These are phyloP conservation scores for Beaufortia kweichowensis DNA, from an alignment of 2,113 vertebrate genomes.

Conservation along the genomic window DNA sequence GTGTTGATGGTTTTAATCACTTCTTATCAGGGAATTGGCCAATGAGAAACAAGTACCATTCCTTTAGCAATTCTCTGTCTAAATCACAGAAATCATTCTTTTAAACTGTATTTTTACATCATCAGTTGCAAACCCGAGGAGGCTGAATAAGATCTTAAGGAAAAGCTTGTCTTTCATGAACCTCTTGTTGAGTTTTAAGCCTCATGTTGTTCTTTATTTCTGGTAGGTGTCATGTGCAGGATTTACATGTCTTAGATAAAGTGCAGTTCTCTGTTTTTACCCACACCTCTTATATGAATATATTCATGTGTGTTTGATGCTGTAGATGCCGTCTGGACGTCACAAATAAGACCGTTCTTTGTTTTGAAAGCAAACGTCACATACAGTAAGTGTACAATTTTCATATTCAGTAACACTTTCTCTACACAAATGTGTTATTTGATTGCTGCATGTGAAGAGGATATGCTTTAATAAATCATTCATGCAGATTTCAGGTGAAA, in stretches of 20 bases:
- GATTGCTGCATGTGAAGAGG: conserved; percentile 1
- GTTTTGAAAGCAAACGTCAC: no score
- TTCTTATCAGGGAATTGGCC: no score
- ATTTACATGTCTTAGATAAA: conserved; percentile 6
- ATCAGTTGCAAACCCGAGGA: no score
- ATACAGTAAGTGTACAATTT: not conserved
- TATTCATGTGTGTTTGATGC: not conserved
- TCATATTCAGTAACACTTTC: not conserved
- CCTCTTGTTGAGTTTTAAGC: not conserved
- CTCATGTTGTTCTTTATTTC: not conserved
- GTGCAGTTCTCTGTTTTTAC: conserved; percentile 1
- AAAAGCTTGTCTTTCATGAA: no score
- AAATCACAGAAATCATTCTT: not conserved
- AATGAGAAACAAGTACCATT: no score
- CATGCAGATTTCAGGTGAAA: conserved; percentile 53
- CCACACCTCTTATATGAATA: not conserved
- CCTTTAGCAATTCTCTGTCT: no score
- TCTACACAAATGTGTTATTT: conserved; percentile 4
- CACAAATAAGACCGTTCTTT: no score
- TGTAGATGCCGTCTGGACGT: not conserved
- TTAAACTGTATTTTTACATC: no score
- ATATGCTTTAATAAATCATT: conserved; percentile 55
- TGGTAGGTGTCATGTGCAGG: not conserved
- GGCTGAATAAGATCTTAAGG: not conserved
- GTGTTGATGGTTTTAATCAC: no score